phyloP scores from a whole-genome alignment of 1,140 invertebrate genomes.

The Idris sp. region DNA sequence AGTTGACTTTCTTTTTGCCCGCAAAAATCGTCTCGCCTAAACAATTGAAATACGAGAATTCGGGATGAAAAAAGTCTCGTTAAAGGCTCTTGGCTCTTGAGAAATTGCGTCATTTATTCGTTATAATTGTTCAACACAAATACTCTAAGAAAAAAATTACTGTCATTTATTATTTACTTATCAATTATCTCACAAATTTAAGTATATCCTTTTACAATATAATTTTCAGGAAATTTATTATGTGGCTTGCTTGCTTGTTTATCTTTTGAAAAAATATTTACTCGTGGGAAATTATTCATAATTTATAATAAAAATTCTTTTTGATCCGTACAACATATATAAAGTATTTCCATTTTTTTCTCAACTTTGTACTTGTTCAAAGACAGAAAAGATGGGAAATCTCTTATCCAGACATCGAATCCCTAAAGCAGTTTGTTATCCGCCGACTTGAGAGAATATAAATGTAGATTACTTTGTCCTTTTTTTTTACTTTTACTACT shows the following conservation, averaged over 20 bases:
- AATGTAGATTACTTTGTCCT: not conserved
- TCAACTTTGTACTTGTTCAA: conserved; percentile 49
- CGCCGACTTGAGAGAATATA: not conserved
- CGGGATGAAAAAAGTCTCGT: conserved; percentile 32
- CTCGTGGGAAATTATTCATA: conserved; percentile 33
- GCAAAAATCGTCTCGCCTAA: conserved; percentile 7
- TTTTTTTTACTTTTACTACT: no score
- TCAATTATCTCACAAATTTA: no score
- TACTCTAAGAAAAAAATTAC: no score
- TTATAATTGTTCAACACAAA: conserved; percentile 11
- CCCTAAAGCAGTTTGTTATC: conserved; percentile 53
- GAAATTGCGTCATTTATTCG: conserved; percentile 53
- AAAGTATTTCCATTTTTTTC: conserved; percentile 41
- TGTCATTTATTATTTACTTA: no score
- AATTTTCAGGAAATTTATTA: no score
- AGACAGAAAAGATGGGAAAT: conserved; percentile 36
- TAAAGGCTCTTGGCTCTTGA: conserved; percentile 11
- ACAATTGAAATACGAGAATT: conserved; percentile 16
- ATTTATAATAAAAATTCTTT: conserved; percentile 47
- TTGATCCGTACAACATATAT: conserved; percentile 37
- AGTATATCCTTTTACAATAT: no score
- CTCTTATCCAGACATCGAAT: conserved; percentile 55
- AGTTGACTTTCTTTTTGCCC: conserved; percentile 43
- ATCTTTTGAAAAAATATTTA: not conserved
- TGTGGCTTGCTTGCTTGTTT: no score